phyloP scores from a whole-genome alignment of 2,113 vertebrate genomes.

The Odontesthes bonariensis region DNA sequence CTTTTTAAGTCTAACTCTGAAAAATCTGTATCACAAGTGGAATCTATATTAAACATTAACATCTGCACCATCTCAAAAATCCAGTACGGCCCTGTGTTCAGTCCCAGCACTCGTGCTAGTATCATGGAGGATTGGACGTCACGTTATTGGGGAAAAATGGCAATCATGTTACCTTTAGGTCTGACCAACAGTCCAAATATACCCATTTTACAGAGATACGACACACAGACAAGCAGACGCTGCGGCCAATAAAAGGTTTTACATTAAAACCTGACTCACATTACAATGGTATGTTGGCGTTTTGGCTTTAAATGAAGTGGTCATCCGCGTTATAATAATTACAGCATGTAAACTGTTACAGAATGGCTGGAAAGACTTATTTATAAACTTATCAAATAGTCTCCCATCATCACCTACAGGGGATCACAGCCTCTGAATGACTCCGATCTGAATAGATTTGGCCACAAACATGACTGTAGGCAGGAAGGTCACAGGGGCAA shows the following conservation, averaged over 20 bases:
- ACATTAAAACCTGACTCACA: not conserved
- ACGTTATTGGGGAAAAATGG: too few relatives aligned
- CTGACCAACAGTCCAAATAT: not conserved
- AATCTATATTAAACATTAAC: not conserved
- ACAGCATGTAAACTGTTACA: not conserved
- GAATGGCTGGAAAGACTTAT: not conserved
- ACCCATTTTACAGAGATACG: not conserved
- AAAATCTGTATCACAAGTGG: not conserved
- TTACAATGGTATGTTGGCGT: not conserved
- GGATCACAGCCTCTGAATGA: not conserved
- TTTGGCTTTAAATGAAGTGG: not conserved
- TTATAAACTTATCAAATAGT: too few relatives aligned
- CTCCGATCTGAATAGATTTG: not conserved
- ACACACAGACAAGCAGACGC: not conserved
- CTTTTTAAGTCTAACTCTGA: too few relatives aligned
- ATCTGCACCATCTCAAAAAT: not conserved
- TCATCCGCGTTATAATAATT: not conserved
- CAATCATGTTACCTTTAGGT: too few relatives aligned
- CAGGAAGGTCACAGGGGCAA: conserved; percentile 12
- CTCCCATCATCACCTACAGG: too few relatives aligned
- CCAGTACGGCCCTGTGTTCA: too few relatives aligned
- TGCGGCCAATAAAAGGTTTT: not conserved
- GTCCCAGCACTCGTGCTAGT: not conserved
- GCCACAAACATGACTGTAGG: not conserved
- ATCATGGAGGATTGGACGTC: not conserved